Conservation (phyloP, 2,113 vertebrate species). For the Caracal caracal region DNA sequence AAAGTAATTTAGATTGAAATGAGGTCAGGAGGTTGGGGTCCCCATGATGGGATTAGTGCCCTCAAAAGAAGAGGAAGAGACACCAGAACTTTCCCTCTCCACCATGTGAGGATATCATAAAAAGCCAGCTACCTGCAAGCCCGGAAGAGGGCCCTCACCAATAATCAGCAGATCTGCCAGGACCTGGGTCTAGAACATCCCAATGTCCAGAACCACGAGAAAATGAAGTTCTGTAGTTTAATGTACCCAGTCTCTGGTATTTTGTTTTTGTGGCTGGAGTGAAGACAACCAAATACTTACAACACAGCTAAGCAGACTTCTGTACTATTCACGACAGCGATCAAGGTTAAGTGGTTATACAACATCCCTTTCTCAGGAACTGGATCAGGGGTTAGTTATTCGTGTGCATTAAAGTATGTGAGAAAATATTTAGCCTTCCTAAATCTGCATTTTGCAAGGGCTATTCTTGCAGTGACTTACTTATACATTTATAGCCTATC, state of each 20-base stretch:
- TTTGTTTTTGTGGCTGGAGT: neutral
- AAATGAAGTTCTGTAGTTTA: neutral
- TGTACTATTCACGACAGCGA: neutral
- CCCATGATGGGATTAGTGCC: neutral
- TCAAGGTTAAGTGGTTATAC: neutral
- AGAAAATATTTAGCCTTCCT: conserved; percentile 66
- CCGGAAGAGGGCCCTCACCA: neutral
- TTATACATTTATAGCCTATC: conserved; percentile 74
- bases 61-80: neutral
- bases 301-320: neutral
- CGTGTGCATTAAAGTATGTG: conserved; percentile 28
- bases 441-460: conserved; percentile 66
- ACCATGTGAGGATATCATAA: neutral
- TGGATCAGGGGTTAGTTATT: neutral
- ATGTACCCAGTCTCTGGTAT: neutral
- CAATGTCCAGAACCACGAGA: neutral
- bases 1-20: neutral
- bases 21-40: neutral
- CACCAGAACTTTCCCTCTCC: neutral
- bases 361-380: conserved; percentile 14
- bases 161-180: neutral
- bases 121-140: rapidly evolving
- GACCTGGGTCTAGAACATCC: neutral
- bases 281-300: conserved; percentile 32
- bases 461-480: conserved; percentile 67